A percentile compares a stretch with the other conserved stretches of the same genome.
These are phyloP conservation scores for Brienomyrus brachyistius DNA, from an alignment of 2,113 vertebrate species.

Conservation along the genomic window DNA sequence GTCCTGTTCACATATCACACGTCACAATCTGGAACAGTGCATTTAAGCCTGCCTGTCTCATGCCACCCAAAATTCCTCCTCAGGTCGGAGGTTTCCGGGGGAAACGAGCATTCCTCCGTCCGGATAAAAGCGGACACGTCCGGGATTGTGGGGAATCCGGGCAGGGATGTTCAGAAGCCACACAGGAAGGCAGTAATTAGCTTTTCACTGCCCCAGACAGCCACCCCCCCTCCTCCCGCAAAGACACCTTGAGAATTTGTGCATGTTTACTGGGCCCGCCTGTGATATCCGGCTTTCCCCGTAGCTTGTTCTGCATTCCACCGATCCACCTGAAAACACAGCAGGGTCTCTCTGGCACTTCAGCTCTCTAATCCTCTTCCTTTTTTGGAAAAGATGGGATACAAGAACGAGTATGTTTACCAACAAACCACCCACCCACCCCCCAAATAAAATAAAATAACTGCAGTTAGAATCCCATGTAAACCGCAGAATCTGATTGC, in stretches of 20 bases:
- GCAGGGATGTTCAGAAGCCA: slow-evolving; percentile 14
- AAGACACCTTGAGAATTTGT: not conserved
- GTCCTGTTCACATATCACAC: not conserved
- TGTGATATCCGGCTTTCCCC: not conserved
- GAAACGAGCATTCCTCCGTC: slow-evolving; percentile 23
- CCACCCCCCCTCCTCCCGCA: no score
- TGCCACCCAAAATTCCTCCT: not conserved
- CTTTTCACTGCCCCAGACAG: not conserved
- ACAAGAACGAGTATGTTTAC: not conserved
- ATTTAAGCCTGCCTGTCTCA: not conserved
- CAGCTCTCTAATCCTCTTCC: not conserved
- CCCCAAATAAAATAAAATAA: not conserved
- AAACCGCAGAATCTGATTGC: not conserved
- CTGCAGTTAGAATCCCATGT: not conserved
- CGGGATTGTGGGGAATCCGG: slow-evolving; percentile 30
- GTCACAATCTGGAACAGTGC: not conserved
- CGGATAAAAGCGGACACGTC: slow-evolving; percentile 34
- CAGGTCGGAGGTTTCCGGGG: slow-evolving; percentile 39
- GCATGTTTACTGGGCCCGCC: not conserved
- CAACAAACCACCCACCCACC: not conserved
- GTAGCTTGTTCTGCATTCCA: not conserved
- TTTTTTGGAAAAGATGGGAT: not conserved
- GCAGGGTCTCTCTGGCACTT: not conserved
- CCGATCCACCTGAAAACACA: not conserved
- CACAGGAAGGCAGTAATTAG: slow-evolving; percentile 32